Base-by-base conservation (phyloP, 2,888 invertebrate genomes). In the Pegoplata infirma region DNA sequence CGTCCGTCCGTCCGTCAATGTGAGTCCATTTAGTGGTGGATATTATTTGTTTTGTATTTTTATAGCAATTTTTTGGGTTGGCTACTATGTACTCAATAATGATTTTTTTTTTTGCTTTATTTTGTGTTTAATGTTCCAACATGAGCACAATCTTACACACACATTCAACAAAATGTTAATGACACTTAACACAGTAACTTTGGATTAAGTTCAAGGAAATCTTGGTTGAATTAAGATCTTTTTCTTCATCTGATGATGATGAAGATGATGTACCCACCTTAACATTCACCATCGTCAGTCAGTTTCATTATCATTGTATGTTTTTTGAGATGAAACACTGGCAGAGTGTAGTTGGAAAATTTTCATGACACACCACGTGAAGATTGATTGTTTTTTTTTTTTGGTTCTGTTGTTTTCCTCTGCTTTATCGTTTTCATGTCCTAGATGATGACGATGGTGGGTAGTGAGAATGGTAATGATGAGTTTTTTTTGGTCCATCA, bases 301-400 rank as follows among this genome's bases (percentile, higher is more conserved):
- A 67, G 56, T 2, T 49, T 67, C 28, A 68, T 64, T 19, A 55
- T 58, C 19, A 47, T 25, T 47, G n/a, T n/a, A n/a, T n/a, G n/a
- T n/a, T n/a, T n/a, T n/a, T n/a, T n/a, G 3, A 40, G 55, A 36
- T 56, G 56, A 49, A 51, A 56, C 14, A 23, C 44, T 56, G 44
- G 63, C 40, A 44, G 8, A 56, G 67, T 47, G 61, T 63, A 68
- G 46, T 80, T 78, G n/a, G 64, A 78, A 75, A 69, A 79, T 76
- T 79, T 80, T 47, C 76, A 69, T 75, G 82, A 82, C 83, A 81
- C 68, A 80, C 80, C 72, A 80, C 75, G 75, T 82, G 83, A 85
- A 86, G 86, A 86, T 86, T 86, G 86, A 86, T 86, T 85, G 86
- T 86, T 86, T 85, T 84, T 79, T 82, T 53, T 59, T n/a, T n/a